Evolutionary conservation across 2,113 vertebrate genomes (phyloP).

Genomic region (Pygoscelis antarcticus): DNA sequence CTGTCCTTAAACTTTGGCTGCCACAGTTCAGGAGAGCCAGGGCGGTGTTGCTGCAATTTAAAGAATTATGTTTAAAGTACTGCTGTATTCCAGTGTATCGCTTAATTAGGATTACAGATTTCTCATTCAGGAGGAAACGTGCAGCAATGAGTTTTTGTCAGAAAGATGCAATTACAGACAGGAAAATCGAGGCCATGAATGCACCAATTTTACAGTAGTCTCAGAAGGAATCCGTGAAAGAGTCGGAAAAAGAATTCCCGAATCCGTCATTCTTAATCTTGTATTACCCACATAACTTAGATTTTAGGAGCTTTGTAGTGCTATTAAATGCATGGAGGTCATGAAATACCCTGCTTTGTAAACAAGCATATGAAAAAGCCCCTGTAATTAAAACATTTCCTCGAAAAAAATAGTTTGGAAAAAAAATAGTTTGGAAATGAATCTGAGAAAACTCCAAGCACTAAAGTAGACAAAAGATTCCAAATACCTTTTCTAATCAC

Average conservation of each 20-base stretch:
- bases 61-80: neutral
- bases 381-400: neutral
- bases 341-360: neutral
- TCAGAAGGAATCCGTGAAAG: neutral
- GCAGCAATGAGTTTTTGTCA: neutral
- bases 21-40: neutral
- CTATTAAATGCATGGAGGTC: neutral
- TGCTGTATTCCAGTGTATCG: neutral
- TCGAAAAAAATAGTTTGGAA: neutral
- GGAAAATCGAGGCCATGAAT: neutral
- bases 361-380: neutral
- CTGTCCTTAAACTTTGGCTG: constrained; percentile 9
- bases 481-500: constrained; percentile 25
- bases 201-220: neutral
- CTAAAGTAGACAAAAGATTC: neutral
- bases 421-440: constrained; percentile 14
- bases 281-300: neutral
- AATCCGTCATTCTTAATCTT: neutral
- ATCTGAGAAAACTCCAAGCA: neutral
- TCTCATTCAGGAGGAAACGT: neutral
- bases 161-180: neutral
- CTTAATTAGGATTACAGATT: neutral
- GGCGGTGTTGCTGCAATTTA: neutral
- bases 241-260: neutral
- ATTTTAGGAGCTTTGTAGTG: neutral